These are phyloP conservation scores for Enoplosus armatus DNA, from an alignment of 2,797 vertebrate species.

Conservation along the genomic window DNA sequence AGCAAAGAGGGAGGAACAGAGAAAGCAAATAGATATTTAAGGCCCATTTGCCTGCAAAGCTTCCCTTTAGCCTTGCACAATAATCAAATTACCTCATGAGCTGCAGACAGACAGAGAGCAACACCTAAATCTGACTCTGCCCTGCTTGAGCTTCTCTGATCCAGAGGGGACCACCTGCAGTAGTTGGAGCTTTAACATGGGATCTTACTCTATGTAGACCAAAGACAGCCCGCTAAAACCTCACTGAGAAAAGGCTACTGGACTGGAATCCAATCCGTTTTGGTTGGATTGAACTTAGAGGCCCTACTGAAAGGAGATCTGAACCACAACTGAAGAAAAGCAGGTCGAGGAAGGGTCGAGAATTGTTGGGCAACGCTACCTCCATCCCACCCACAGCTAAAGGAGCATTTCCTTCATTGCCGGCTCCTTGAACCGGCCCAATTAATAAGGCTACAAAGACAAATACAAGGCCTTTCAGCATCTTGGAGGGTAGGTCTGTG, in stretches of 20 bases:
- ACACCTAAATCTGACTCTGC: slow-evolving; percentile 57
- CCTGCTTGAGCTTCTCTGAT: slow-evolving; percentile 49
- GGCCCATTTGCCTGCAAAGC: slow-evolving; percentile 36
- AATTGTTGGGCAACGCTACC: slow-evolving; percentile 37
- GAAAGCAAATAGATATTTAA: slow-evolving; percentile 60
- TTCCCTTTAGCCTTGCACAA: slow-evolving; percentile 59
- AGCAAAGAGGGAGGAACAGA: slow-evolving; percentile 27
- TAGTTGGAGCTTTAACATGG: slow-evolving; percentile 36
- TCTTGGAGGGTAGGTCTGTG: slow-evolving; percentile 47
- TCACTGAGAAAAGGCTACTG: slow-evolving; percentile 53
- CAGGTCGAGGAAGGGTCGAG: slow-evolving; percentile 59
- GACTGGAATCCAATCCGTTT: slow-evolving; percentile 76
- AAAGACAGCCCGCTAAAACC: slow-evolving; percentile 63
- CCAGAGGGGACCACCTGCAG: slow-evolving; percentile 50
- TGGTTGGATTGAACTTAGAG: slow-evolving; percentile 64
- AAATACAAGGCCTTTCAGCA: slow-evolving; percentile 62
- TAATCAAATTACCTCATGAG: slow-evolving; percentile 69
- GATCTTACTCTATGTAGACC: slow-evolving; percentile 58
- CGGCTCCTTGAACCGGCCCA: slow-evolving; percentile 50
- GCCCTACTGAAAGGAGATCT: slow-evolving; percentile 74
- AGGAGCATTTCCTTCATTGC: slow-evolving; percentile 44
- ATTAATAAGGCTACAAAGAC: slow-evolving; percentile 70
- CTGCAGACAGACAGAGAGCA: slow-evolving; percentile 51
- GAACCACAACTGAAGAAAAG: slow-evolving; percentile 68
- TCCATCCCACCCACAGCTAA: slow-evolving; percentile 64